Evolutionary conservation across 2,888 invertebrate genomes (phyloP), one percentile per base, ranked within the genome.

Genomic region (Aphidoletes aphidimyza): DNA sequence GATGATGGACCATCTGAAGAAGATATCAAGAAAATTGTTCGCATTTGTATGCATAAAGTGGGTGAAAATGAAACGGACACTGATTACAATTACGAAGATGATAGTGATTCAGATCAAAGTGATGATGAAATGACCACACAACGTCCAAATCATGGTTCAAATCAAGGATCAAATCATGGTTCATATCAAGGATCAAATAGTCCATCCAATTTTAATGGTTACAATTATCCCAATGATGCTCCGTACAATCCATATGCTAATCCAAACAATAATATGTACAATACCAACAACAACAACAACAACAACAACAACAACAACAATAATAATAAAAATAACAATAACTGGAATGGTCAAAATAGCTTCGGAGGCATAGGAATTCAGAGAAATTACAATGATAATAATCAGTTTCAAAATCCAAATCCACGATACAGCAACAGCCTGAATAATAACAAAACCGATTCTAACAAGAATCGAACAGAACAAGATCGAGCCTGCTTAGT

Each of bases 1-100:
- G 92, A 92, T 83, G 92, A 92, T 85, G 92, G 92, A 36, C 91
- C 91, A n/a, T 91, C 91, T 85, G 92, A 93, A 86, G 91, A 91
- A 26, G 92, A 93, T 85, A 88, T 93, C 3, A 92, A 92, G 86
- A 91, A 90, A 84, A 90, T 93, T 14, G 91, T 93, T 86, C 91
- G 91, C 86, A 91, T 89, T 84, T 94, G 94, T 86, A 89, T 92
- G 87, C 92, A 91, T 83, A 91, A 89, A 87, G 85, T 87, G 14
- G 87, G 87, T 17, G 87, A 87, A 22, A 87, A 86, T 54, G 84
- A 81, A n/a, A 81, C 81, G 0, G 81, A 37, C 0, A 81, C 19
- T 37, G 37, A 81, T 8, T 81, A 81, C 30, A 81, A 22, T 37
- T 37, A 81, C 9, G 81, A 81, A 5, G n/a, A 81, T 11, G n/a